Base-by-base conservation (phyloP, 2,888 invertebrate genomes). In the Cyclophora punctaria region DNA sequence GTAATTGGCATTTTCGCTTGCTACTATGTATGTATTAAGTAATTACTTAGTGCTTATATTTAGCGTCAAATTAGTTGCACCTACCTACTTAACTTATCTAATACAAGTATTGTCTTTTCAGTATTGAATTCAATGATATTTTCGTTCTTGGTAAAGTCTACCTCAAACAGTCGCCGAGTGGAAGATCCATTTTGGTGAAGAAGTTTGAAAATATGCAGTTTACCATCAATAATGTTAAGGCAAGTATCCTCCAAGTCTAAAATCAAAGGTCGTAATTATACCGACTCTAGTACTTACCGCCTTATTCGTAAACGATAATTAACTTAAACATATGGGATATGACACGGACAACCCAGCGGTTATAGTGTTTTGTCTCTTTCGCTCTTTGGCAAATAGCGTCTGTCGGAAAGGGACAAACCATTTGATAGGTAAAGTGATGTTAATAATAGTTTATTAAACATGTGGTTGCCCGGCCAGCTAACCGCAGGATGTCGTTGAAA, bases 121-220 rank as follows among this genome's bases (percentile, higher is more conserved):
- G 83, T 41, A 53, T 78, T 7, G 62, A 69, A 59, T 44, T 71
- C 5, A 53, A 63, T 20, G 61, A 74, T 45, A 55, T 78, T 1
- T 64, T 57, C n/a, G 48, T 80, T 5, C 49, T 57, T 37, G 70
- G 71, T 7, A 78, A 67, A 58, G 34, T 78, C 4, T 69, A 64
- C 55, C 50, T 81, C 20, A 74, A 67, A 51, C 68, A 73, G 48
- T 73, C 77, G 0, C 52, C 58, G 3, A 63, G 73, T 52, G 65
- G 66, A 5, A 69, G 69, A 51, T 67, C 76, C 3, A 66, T 75
- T 34, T 45, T 77, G 4, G 56, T 82, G 20, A 67, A 73, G 6
- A 70, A 58, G 51, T 57, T 78, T 46, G 61, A 66, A 53, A 55
- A 73, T 34, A 55, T 73, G 2, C 60, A 56, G 4, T 77, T 75